Conservation (phyloP, 2,113 vertebrate species). For the Leiothrix lutea region DNA sequence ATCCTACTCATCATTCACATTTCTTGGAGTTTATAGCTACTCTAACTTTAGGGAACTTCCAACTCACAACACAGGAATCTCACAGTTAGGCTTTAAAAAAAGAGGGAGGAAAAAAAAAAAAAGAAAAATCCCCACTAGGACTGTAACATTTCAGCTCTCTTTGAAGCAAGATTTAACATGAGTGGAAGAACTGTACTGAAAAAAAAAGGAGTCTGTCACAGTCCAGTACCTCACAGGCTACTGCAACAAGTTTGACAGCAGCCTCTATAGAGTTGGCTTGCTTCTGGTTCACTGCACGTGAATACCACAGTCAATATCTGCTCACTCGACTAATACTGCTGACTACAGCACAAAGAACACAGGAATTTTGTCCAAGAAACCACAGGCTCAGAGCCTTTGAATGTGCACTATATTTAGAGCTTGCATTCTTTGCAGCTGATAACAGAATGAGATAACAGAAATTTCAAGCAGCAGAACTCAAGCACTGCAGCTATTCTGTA, state of each 20-base stretch:
- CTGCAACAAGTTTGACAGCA: constrained; percentile 79
- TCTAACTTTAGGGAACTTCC: not conserved
- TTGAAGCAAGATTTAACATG: constrained; percentile 68
- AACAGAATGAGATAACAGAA: constrained; percentile 45
- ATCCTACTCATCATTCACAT: not conserved
- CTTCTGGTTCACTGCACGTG: constrained; percentile 78
- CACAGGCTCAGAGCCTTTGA: constrained; percentile 32
- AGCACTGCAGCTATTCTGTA: not conserved
- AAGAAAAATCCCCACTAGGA: not conserved
- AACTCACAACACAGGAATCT: constrained; percentile 7
- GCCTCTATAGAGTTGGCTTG: constrained; percentile 72
- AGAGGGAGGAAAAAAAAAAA: not conserved
- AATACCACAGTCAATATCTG: constrained; percentile 78
- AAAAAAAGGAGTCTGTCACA: constrained; percentile 75
- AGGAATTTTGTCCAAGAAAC: constrained; percentile 73
- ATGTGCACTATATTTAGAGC: constrained; percentile 63
- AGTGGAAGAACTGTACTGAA: constrained; percentile 69
- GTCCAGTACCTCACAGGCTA: constrained; percentile 71
- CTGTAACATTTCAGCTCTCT: constrained; percentile 66
- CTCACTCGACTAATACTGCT: constrained; percentile 72
- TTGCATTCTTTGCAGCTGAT: constrained; percentile 52
- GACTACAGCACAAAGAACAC: constrained; percentile 78
- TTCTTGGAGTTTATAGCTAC: not conserved
- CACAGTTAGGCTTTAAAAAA: not conserved
- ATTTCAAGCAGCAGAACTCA: constrained; percentile 42